A percentile compares a stretch with the other conserved stretches of the same genome.
Evolutionary conservation across 2,113 vertebrate species (phyloP).

Genomic region (Bothrops jararaca): DNA sequence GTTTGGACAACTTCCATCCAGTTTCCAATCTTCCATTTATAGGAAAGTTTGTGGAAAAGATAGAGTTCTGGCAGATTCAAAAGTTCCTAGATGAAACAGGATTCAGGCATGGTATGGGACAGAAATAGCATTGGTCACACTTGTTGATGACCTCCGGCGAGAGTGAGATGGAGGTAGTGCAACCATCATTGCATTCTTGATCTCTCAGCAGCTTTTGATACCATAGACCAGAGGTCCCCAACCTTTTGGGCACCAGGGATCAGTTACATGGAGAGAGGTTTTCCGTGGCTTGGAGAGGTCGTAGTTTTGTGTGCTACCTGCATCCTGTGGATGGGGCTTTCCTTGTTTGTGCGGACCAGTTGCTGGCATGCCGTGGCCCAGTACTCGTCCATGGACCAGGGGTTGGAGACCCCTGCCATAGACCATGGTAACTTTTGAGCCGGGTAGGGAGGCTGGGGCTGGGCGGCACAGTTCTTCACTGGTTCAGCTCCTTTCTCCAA

Average conservation of each 20-base stretch:
- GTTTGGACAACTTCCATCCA: neutral
- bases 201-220: neutral
- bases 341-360: no score
- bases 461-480: neutral
- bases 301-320: no score
- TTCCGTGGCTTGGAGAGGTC: no score
- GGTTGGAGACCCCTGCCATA: neutral
- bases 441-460: neutral
- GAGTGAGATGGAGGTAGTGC: neutral
- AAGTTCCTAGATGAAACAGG: neutral
- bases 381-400: no score
- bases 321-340: no score
- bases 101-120: neutral
- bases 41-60: neutral
- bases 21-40: neutral
- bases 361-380: no score
- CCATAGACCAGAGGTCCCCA: neutral
- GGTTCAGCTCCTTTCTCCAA: neutral
- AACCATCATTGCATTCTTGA: neutral
- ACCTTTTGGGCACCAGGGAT: no score
- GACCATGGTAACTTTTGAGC: neutral
- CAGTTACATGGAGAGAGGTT: no score
- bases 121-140: neutral
- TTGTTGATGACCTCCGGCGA: neutral
- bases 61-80: neutral